Evolutionary conservation across 2,113 vertebrate species (phyloP).

Genomic region (Ceyx margarethae): DNA sequence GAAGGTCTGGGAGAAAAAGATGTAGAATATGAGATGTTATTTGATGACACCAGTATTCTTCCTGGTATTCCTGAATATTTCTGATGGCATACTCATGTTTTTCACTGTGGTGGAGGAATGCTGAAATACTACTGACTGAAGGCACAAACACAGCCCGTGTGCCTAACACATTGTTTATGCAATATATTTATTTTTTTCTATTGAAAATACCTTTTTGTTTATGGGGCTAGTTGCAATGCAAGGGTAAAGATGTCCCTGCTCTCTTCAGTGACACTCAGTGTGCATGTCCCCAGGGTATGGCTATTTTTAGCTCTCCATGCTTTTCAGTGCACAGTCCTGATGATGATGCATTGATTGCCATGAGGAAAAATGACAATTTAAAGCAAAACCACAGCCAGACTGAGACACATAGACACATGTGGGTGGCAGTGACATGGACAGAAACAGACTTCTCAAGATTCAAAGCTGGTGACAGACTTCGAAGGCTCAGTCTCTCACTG

Average conservation of each 20-base stretch:
- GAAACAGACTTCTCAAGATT: conserved; percentile 38
- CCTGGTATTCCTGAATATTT: too few species aligned
- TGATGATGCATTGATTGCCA: background rate
- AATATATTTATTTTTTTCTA: background rate
- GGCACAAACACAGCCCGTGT: background rate
- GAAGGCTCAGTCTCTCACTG: conserved; percentile 32
- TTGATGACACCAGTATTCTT: background rate
- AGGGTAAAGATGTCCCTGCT: background rate
- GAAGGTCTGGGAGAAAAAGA: background rate
- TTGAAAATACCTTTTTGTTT: background rate
- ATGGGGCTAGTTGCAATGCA: background rate
- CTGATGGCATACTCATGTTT: background rate
- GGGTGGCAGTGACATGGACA: conserved; percentile 42
- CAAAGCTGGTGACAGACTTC: conserved; percentile 44
- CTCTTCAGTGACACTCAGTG: background rate
- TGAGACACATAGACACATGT: conserved; percentile 17
- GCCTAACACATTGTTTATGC: accelerated
- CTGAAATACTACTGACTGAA: background rate
- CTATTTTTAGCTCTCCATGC: conserved; percentile 28
- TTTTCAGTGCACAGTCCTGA: background rate
- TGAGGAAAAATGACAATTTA: conserved; percentile 58
- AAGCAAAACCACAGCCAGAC: conserved; percentile 48
- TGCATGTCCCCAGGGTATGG: background rate
- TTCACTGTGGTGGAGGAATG: background rate
- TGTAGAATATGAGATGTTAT: background rate